Evolutionary conservation across 2,113 vertebrate species (phyloP).

Genomic region (Vireo altiloquus): DNA sequence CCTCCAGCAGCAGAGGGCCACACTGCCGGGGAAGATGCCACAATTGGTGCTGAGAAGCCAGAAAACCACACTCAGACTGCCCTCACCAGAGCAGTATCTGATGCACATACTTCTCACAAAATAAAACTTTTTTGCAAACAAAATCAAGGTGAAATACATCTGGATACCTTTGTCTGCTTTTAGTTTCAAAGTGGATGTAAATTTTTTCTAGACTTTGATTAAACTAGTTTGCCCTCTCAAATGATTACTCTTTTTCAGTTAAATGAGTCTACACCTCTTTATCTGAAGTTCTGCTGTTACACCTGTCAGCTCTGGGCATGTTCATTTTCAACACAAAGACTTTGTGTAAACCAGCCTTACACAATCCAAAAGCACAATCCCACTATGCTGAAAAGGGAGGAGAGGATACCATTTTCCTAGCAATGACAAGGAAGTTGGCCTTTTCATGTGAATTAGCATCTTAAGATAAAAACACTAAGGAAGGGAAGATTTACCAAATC

Average conservation of each 20-base stretch:
- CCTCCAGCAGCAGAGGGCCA: background rate
- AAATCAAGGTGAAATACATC: background rate
- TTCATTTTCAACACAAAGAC: background rate
- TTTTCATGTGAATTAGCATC: background rate
- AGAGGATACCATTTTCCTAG: background rate
- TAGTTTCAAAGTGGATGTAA: background rate
- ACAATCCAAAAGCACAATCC: background rate
- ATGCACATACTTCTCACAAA: background rate
- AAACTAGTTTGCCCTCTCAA: background rate
- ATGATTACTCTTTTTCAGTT: background rate
- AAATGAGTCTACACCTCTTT: background rate
- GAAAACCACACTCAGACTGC: background rate
- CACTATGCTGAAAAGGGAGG: background rate
- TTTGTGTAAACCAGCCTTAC: background rate
- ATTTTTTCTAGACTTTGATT: background rate
- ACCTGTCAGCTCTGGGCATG: rapidly evolving
- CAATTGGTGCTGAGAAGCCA: background rate
- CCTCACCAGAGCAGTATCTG: background rate
- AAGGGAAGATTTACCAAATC: background rate
- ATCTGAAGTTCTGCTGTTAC: background rate
- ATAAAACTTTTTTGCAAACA: background rate
- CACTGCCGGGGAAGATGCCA: rapidly evolving
- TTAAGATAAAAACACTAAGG: background rate
- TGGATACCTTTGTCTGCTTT: background rate
- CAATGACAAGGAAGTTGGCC: background rate